Base-by-base conservation (phyloP, 2,888 invertebrate species). In the Phaedon cochleariae region DNA sequence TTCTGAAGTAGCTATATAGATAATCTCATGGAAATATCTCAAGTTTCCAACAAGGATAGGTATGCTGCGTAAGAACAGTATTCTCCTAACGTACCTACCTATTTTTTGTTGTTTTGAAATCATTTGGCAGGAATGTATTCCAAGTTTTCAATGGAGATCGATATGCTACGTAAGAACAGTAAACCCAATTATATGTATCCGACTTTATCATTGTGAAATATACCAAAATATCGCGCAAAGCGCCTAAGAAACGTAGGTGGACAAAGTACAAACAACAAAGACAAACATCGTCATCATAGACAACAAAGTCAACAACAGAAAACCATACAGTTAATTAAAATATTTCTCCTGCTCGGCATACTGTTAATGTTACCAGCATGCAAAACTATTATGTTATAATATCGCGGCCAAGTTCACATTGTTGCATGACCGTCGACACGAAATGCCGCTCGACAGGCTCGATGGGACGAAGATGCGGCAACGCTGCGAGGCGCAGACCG, bases 311-410 rank as follows among this genome's bases (percentile, higher is more conserved):
- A 53, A 53, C 31, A 15, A 52, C 22, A 29, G 61, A 61, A 49
- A 61, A 61, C 53, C 59, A 62, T 62, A 63, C 57, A 61, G 18
- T 46, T 52, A 60, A 65, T 67, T 65, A 55, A 61, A 67, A 65
- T 69, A 67, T 67, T 64, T 65, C 67, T 20, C 55, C 10, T n/a
- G n/a, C n/a, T n/a, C n/a, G 31, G 70, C 70, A 49, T 65, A 68
- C 71, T 67, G 72, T 59, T 59, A 72, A 73, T 71, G 72, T 73
- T 73, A 72, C 60, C 63, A 54, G 67, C 70, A 72, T 71, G 73
- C 73, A 72, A 66, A 73, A 73, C 76, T 70, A 77, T 77, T 77
- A 77, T 76, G 76, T 73, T 75, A 75, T 78, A 77, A 79, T 74
- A 69, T 67, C 69, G 67, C 58, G 71, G 67, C 65, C 67, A 69